Conservation (phyloP, 1,140 invertebrate species). For the Brachionus manjavacas region DNA sequence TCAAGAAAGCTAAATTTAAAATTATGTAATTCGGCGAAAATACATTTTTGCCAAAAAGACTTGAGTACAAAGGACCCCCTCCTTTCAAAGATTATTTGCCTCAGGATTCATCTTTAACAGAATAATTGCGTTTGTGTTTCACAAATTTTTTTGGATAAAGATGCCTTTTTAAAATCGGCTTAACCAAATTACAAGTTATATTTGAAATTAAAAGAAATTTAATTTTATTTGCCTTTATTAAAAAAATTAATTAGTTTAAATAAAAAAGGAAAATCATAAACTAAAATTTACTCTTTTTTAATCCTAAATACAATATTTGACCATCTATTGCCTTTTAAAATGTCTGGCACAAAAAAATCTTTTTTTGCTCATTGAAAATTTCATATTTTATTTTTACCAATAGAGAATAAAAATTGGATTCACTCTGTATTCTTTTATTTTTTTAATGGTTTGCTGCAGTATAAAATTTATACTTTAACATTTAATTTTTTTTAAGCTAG, state of each 20-base stretch:
- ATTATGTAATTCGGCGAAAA: background rate
- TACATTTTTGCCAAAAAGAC: background rate
- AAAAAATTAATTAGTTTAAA: background rate
- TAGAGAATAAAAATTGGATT: no score
- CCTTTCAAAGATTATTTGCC: background rate
- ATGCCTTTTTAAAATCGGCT: background rate
- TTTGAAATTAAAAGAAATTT: background rate
- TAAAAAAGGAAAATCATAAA: background rate
- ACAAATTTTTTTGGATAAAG: background rate
- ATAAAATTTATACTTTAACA: no score
- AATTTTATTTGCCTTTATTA: background rate
- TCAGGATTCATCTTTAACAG: background rate
- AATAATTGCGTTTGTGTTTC: background rate
- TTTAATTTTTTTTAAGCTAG: background rate
- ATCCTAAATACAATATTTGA: background rate
- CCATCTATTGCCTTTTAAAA: background rate
- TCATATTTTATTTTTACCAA: no score
- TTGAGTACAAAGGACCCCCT: background rate
- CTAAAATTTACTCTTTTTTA: background rate
- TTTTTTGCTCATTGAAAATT: no score
- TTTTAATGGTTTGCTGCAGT: no score
- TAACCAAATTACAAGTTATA: background rate
- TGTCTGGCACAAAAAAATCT: background rate
- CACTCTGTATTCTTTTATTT: no score
- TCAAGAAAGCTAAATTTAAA: background rate